Percentiles rank a stretch among this genome's conserved stretches.
These are phyloP conservation scores for Oreochromis spilurus DNA, from an alignment of 2,113 vertebrate genomes.

Conservation along the genomic window DNA sequence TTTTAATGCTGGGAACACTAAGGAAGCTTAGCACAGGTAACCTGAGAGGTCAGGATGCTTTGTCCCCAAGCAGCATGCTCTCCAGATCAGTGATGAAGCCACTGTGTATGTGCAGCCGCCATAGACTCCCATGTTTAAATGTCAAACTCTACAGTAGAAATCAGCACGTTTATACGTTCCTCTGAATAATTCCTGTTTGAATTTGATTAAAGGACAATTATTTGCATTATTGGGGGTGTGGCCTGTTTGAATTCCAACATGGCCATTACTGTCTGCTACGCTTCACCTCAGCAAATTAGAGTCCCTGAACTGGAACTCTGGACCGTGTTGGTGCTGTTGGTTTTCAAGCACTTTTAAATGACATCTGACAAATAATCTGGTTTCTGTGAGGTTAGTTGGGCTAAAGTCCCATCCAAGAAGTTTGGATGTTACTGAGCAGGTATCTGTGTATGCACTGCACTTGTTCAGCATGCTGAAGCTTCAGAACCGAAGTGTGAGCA, in stretches of 20 bases:
- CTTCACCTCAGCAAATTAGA: neutral
- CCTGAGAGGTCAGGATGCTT: neutral
- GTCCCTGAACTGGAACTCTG: fast-evolving
- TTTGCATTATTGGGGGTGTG: neutral
- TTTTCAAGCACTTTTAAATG: neutral
- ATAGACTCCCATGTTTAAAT: neutral
- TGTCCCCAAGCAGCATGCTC: neutral
- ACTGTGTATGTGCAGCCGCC: neutral
- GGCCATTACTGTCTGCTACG: neutral
- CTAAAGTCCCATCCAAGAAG: neutral
- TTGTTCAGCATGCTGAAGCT: neutral
- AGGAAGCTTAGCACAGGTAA: neutral
- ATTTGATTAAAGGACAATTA: neutral
- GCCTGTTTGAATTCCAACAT: neutral
- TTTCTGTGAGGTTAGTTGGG: neutral
- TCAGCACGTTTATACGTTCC: neutral
- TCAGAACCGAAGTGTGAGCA: neutral
- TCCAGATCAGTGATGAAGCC: neutral
- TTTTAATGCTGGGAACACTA: neutral
- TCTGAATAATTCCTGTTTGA: neutral
- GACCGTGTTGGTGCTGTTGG: neutral
- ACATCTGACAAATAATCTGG: neutral
- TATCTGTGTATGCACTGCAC: neutral
- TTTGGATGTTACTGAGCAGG: neutral
- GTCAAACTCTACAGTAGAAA: neutral